phyloP scores from a whole-genome alignment of 2,113 vertebrate species.

The Leucopternis melanops region DNA sequence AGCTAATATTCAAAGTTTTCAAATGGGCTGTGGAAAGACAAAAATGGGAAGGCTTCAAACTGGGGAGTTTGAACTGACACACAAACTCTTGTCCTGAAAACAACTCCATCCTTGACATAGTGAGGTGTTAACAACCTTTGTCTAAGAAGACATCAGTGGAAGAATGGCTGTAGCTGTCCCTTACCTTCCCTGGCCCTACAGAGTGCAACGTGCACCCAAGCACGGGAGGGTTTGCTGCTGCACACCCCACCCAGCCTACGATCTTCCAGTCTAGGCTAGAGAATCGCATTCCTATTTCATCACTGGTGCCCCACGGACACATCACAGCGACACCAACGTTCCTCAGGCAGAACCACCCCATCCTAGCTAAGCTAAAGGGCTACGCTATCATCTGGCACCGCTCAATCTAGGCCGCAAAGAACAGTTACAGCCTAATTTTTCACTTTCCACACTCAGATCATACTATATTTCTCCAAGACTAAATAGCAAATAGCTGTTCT shows the following conservation, averaged over 20 bases:
- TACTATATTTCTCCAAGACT: neutral
- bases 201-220: neutral
- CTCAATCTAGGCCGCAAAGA: neutral
- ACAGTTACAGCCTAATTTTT: neutral
- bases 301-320: neutral
- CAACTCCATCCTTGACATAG: neutral
- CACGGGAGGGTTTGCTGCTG: neutral
- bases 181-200: neutral
- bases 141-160: neutral
- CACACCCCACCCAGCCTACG: neutral
- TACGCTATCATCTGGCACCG: neutral
- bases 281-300: neutral
- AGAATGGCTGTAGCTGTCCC: neutral
- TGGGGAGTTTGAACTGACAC: neutral
- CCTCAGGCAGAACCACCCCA: neutral
- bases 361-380: neutral
- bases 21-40: neutral
- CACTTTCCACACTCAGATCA: neutral
- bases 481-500: neutral
- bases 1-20: neutral
- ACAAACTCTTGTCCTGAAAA: neutral
- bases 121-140: neutral
- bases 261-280: neutral
- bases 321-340: neutral
- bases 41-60: neutral